Evolutionary conservation across 2,113 vertebrate genomes (phyloP), one percentile per base, ranked within the genome.

Genomic region (Petromus typicus): DNA sequence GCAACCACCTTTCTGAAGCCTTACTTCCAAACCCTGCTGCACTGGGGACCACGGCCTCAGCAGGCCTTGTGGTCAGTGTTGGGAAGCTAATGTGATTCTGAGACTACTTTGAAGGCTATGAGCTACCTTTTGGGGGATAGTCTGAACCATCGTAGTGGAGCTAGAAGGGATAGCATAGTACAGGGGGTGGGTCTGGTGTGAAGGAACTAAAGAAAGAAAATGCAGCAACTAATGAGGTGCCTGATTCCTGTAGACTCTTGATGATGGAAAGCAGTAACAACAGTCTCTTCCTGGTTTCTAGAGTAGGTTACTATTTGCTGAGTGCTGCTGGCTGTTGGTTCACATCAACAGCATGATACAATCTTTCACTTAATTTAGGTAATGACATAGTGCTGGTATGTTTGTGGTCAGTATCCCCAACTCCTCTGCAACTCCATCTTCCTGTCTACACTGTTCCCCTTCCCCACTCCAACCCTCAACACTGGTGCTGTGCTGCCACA

Each of bases 261-360:
- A 67, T 89, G 64, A 80, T 13, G 69, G 59, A 84, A 85, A 89
- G 86, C 20, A 93, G 27, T 57, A n/a, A n/a, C n/a, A 83, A 84
- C 9, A 43, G 7, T 54, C 48, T 81, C 45, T n/a, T 37, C 22
- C 37, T 25, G 37, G 79, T 22, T 23, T 67, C 51, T n/a, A 89
- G 10, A 45, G 76, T 23, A 40, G 61, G 64, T 75, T 59, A 54
- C 18, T 40, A 40, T 54, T 84, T 57, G 20, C 30, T 87, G 54
- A 88, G 69, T 14, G 22, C 63, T 75, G 23, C 71, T 57, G 40
- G 37, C 57, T 34, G 25, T 40, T 20, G 59, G 59, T 51, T 7
- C 17, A 59, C 23, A 48, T n/a, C 27, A n/a, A 18, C 69, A 86
- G 54, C 12, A 2, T 22, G 25, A 45, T n/a, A 23, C 11, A 5